Conservation (phyloP, 2,797 vertebrate genomes). For the Sebastiscus albofasciatus region DNA sequence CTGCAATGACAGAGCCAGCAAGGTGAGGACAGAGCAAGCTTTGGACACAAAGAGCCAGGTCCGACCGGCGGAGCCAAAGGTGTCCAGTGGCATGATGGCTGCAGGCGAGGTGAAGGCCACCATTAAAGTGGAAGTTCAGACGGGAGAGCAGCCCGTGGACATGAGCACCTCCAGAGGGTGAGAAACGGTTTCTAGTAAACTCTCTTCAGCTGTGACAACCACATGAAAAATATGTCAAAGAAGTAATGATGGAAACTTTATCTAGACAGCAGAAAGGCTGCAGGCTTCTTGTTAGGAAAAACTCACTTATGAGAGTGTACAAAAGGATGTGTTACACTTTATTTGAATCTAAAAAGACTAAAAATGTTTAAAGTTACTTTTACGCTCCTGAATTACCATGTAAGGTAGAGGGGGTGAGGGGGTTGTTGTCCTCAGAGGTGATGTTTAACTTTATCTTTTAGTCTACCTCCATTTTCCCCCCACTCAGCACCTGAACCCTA, state of each 20-base stretch:
- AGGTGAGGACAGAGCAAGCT: constrained; percentile 64
- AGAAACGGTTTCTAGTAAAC: constrained; percentile 49
- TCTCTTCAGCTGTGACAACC: not conserved
- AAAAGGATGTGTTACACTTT: not conserved
- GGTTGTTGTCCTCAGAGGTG: constrained; percentile 1
- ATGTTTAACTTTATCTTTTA: constrained; percentile 51
- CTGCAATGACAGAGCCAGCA: constrained; percentile 42
- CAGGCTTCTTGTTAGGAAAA: not conserved
- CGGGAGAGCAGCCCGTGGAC: constrained; percentile 90
- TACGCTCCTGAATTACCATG: not conserved
- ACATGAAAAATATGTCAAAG: not conserved
- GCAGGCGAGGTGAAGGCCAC: constrained; percentile 85
- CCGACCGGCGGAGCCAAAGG: constrained; percentile 49
- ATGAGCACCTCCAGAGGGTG: constrained; percentile 94
- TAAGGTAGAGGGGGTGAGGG: not conserved
- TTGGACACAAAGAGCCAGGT: constrained; percentile 48
- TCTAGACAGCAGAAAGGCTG: not conserved
- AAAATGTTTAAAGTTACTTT: constrained; percentile 37
- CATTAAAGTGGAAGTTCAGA: constrained; percentile 89
- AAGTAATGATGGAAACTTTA: not conserved
- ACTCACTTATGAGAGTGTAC: not conserved
- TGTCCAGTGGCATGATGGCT: constrained; percentile 77
- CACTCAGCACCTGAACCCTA: constrained; percentile 85
- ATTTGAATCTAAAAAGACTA: not conserved
- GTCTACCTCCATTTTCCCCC: constrained; percentile 86